phyloP scores from a whole-genome alignment of 2,113 vertebrate species.

The Toxostoma redivivum region DNA sequence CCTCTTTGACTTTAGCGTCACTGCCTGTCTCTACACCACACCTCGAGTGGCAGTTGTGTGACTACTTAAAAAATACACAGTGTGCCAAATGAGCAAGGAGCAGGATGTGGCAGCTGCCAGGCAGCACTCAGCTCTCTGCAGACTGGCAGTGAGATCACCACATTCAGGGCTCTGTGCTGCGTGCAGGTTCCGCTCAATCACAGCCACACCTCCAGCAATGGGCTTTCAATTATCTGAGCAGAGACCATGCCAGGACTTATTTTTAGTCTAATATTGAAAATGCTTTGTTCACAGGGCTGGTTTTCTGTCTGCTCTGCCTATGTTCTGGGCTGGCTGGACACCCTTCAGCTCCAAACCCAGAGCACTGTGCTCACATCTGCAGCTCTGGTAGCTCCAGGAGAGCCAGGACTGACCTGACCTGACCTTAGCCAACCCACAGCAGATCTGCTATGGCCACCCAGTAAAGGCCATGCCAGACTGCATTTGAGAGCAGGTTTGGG shows the following conservation, averaged over 20 bases:
- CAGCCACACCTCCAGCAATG: neutral
- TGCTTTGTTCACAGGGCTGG: neutral
- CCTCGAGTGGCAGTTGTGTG: neutral
- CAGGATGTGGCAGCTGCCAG: neutral
- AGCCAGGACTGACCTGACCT: neutral
- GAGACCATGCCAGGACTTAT: neutral
- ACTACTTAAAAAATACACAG: neutral
- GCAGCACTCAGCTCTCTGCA: neutral
- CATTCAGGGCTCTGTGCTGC: accelerated
- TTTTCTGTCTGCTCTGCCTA: accelerated
- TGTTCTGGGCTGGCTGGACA: neutral
- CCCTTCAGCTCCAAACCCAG: neutral
- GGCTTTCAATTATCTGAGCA: neutral
- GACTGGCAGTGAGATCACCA: neutral
- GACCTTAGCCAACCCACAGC: neutral
- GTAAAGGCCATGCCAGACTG: neutral
- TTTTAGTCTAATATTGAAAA: neutral
- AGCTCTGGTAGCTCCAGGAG: neutral
- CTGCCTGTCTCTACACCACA: neutral
- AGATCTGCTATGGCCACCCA: neutral
- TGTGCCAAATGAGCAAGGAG: neutral
- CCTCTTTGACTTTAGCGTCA: neutral
- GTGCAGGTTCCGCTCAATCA: neutral
- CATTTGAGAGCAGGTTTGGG: neutral
- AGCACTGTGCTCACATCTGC: accelerated